Evolutionary conservation across 2,113 vertebrate genomes (phyloP).

Genomic region (Cryptoleucopteryx plumbea): DNA sequence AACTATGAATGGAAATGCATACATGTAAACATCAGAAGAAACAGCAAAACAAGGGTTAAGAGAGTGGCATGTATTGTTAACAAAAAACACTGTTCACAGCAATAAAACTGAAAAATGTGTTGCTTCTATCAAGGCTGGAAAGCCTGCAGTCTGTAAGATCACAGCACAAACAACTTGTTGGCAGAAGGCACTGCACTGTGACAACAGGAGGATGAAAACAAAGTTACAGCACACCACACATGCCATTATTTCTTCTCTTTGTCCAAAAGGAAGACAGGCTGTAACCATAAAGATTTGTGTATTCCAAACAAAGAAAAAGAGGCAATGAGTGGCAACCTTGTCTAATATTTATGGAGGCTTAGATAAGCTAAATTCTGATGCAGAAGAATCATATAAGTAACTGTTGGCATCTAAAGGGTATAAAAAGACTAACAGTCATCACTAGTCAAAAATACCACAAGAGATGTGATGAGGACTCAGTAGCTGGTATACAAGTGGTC

Average conservation of each 20-base stretch:
- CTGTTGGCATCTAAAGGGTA: not conserved
- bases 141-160: not conserved
- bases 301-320: not conserved
- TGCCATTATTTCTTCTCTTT: not conserved
- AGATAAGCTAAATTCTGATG: not conserved
- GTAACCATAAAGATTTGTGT: not conserved
- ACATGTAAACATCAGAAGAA: not conserved
- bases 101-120: not conserved
- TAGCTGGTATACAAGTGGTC: not conserved
- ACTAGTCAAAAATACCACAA: not conserved
- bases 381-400: not conserved
- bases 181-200: not conserved
- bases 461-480: not conserved
- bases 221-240: not conserved
- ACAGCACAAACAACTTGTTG: not conserved
- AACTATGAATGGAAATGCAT: not conserved
- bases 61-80: not conserved
- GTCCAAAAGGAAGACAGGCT: not conserved
- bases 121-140: not conserved
- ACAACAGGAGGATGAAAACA: not conserved
- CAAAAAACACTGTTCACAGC: not conserved
- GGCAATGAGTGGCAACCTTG: not conserved
- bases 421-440: not conserved
- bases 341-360: not conserved
- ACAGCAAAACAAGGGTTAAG: not conserved